Base-by-base conservation (phyloP, 2,113 vertebrate genomes). In the Tachysurus vachellii region DNA sequence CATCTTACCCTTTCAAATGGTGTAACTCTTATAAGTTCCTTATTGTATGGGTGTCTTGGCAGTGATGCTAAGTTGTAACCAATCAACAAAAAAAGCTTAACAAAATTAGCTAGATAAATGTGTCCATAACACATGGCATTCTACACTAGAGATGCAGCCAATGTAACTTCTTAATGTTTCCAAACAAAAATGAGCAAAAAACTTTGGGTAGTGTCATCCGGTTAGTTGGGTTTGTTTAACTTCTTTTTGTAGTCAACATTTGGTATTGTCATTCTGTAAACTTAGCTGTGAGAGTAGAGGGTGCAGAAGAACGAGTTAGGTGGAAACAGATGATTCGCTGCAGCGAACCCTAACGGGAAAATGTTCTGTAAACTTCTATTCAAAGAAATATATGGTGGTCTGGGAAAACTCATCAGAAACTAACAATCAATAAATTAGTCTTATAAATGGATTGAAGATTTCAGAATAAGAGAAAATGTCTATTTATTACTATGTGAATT, bases 61-160 rank as follows among this genome's bases (percentile, higher is more conserved):
- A 64, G 26, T 64, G 26, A n/a, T 26, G 9, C 3, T 64, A 64
- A 19, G 57, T 16, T 2, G n/a, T 62, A 8, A 64, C 57, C 17
- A 1, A 59, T 16, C 57, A 59, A 21, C 62, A 64, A n/a, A 64
- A 7, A 28, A 31, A 68, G 28, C 6, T 16, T 13, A 14, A 68
- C n/a, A 31, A 31, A 31, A 5, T 31, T 68, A 42, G 17, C 68
- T 42, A 19, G 36, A 12, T 31, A 42, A 71, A 66, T 1, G 4
- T 5, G 14, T 36, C 16, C 1, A 42, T 70, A 6, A 36, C 70
- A 57, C 77, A 82, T 19, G 2, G 83, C 79, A 68, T 83, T 9
- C 8, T 36, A 36, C 88, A 36, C 88, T 57, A 87, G 79, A 47
- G 21, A 47, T 73, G 12, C 26, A 76, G 47, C 47, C 31, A 73